Base-by-base conservation (phyloP, 2,797 vertebrate species). In the Enteromius viviparus region DNA sequence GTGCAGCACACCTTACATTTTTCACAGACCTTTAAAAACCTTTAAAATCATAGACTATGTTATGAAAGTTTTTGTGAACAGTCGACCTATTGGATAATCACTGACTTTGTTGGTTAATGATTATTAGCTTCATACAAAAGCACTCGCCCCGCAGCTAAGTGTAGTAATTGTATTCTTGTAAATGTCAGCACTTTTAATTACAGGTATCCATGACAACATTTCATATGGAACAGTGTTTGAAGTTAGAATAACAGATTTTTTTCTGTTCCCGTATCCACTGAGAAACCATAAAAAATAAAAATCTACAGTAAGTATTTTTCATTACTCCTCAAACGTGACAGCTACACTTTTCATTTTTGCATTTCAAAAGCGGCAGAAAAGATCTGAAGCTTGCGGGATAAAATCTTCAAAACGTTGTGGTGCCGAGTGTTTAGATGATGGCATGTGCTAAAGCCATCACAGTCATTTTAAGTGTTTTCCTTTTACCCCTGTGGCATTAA, bases 361-460 rank as follows among this genome's bases (percentile, higher is more conserved):
- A 85, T 82, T 83, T 71, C 70, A 85, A 88, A 81, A 79, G 82
- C 80, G 26, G 42, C 71, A 81, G 34, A 69, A 66, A 34, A 55
- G 53, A 88, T 90, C 80, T 62, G 68, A 88, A 84, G 62, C 82
- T 45, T 58, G 87, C 32, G 26, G 87, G 85, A 78, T 82, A 72
- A 78, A 62, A 85, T 88, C 85, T 85, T 64, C 88, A 89, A 84
- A 89, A 83, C 83, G 78, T 82, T 47, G 85, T 92, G 87, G 76
- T 81, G 85, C 86, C 87, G 86, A 89, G 83, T 62, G 8, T 81
- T 89, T 84, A 5, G 21, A 88, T 82, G 88, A 90, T 65, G 29
- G 75, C 76, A 81, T 78, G 45, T 37, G 65, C 84, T 87, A 76
- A 85, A 81, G 65, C 89, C 89, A 86, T 88, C 77, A 87, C 82